These are phyloP conservation scores for Isurus oxyrinchus DNA, from an alignment of 2,113 vertebrate species.

Conservation along the genomic window DNA sequence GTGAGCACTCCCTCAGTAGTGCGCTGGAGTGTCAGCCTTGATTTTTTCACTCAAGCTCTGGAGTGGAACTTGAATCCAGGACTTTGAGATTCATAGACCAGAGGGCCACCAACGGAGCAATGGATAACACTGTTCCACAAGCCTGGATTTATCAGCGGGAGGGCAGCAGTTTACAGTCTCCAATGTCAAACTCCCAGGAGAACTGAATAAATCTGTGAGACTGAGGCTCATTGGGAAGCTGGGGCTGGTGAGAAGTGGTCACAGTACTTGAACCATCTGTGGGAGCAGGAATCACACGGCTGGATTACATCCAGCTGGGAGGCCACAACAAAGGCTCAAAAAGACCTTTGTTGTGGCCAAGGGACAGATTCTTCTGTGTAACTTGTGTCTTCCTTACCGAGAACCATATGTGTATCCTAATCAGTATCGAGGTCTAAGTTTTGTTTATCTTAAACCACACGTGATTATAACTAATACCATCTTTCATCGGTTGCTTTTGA, in stretches of 20 bases:
- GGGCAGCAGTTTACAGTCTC: not conserved
- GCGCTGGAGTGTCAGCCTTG: not conserved
- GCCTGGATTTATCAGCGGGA: too few relatives aligned
- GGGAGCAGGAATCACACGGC: too few relatives aligned
- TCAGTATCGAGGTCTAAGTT: not conserved
- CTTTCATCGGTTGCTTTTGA: not conserved
- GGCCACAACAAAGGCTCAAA: not conserved
- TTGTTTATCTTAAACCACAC: not conserved
- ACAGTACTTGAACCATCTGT: not conserved
- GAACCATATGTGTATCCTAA: not conserved
- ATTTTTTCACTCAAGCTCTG: not conserved
- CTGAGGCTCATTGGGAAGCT: not conserved
- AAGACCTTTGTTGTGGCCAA: not conserved
- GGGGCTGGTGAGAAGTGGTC: not conserved
- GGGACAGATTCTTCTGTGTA: conserved; percentile 11
- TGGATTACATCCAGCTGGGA: not conserved
- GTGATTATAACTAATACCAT: conserved; percentile 20
- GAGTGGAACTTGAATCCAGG: not conserved
- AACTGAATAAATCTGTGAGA: not conserved
- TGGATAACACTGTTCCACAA: not conserved
- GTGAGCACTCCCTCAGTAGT: not conserved
- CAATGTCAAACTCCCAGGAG: not conserved
- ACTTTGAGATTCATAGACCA: not conserved
- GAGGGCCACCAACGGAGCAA: not conserved
- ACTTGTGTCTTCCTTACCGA: not conserved